Base-by-base conservation (phyloP, 2,113 vertebrate species). In the Gnathonemus echidnorhynchus region DNA sequence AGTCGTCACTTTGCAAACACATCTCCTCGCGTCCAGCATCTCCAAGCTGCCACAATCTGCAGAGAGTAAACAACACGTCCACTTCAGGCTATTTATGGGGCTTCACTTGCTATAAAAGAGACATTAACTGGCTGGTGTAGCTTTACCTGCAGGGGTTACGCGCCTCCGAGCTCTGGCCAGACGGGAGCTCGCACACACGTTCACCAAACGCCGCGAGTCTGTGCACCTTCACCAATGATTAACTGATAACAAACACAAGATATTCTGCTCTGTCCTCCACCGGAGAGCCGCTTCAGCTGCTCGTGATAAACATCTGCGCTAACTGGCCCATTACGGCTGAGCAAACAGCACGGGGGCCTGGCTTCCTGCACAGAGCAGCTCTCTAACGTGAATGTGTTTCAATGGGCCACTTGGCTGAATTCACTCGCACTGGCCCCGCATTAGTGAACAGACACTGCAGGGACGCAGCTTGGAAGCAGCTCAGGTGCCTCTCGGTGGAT, bases 141-240 rank as follows among this genome's bases (percentile, higher is more conserved):
- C 50, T 31, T 5, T 31, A 31, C 62, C 62, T 13, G 62, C 27
- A 31, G 27, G 27, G 62, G 62, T 11, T 70, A 31, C n/a, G 3
- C 62, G 27, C 62, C 62, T 70, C 10, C 10, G 1, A 70, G 27
- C 13, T 10, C 27, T 13, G 62, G 62, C 9, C 62, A 31, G 62
- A 70, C 62, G 0, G 62, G 62, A 70, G n/a, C 62, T 31, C n/a
- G 11, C n/a, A 70, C 62, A 70, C 62, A 70, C 62, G 15, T 11
- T 27, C 62, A 11, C 27, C 62, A 31, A 70, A 31, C 10, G 62
- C 10, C 10, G 10, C 27, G 5, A 70, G 62, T 70, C 62, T 70
- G 9, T 70, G 27, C 62, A 70, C 62, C 62, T 70, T 31, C 62
- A 62, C 27, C 92, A 92, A 95, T 94, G 15, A 94, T 95, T 95